Evolutionary conservation across 2,797 vertebrate species (phyloP).

Genomic region (Pyrocephalus nanus): DNA sequence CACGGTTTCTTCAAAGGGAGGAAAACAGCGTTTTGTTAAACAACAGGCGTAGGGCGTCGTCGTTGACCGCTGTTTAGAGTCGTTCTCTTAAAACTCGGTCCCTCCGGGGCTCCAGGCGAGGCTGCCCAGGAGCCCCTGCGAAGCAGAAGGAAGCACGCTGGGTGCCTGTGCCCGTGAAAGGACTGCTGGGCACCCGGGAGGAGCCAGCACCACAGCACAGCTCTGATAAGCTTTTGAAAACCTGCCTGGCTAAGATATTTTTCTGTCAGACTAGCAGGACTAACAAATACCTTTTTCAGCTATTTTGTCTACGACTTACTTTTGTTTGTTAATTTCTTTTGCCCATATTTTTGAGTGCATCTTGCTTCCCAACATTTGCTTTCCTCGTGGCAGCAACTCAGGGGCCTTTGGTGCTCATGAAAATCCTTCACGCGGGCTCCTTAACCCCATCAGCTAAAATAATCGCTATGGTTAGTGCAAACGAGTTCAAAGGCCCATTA

Average conservation of each 20-base stretch:
- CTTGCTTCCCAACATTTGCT: neutral
- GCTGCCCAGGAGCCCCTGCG: fast-evolving
- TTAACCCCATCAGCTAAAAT: neutral
- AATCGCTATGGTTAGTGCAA: neutral
- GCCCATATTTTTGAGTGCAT: fast-evolving
- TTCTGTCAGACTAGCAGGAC: neutral
- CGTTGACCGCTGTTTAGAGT: fast-evolving
- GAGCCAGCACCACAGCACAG: no score
- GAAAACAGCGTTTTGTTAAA: fast-evolving
- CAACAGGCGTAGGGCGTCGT: fast-evolving
- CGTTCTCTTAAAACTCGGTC: neutral
- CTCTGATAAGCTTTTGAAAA: fast-evolving
- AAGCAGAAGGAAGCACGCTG: fast-evolving
- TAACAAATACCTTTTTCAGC: neutral
- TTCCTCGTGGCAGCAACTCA: neutral
- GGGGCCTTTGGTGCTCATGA: fast-evolving
- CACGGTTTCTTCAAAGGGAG: fast-evolving
- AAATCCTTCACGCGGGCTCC: neutral
- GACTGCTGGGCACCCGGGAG: neutral
- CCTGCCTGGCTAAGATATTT: fast-evolving
- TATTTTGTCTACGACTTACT: neutral
- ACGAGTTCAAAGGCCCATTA: neutral
- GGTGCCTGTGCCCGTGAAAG: fast-evolving
- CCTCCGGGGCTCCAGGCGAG: no score
- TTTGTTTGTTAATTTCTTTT: neutral